Evolutionary conservation across 2,888 invertebrate genomes (phyloP), one percentile per base, ranked within the genome.

Genomic region (Nomada goodeniana): DNA sequence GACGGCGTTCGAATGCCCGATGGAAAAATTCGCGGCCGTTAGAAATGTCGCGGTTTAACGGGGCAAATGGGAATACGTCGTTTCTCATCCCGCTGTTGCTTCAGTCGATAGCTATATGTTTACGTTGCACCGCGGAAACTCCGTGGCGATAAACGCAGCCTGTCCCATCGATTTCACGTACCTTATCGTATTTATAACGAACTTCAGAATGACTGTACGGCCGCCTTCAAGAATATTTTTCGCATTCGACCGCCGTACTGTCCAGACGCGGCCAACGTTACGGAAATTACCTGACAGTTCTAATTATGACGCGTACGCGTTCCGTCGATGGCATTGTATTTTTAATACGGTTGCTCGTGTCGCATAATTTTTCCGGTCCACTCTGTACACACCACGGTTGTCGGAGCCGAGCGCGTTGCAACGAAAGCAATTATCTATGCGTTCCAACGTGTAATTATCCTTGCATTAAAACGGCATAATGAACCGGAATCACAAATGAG

Each of bases 91-190:
- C 59, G 50, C 52, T 68, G 75, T 76, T 80, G 65, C 64, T 71
- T 57, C 63, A 63, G 67, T 71, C 80, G 63, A 76, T 82, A 74
- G 71, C 71, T 72, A 72, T 82, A 59, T 80, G 80, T 74, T 79
- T 74, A 61, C 80, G 59, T 44, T 65, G 65, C 15, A 11, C 23
- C 65, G 26, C 50, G 65, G 65, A 70, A 79, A 59, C 60, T 59
- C 29, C 63, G 44, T 26, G 20, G 68, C 20, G 10, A 67, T 59
- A 20, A 20, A 13, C 18, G 29, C 5, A n/a, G n/a, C 15, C 15
- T 2, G 23, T 29, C 55, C 18, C 26, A 18, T 42, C 47, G 55
- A 59, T 47, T 36, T 23, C 23, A 42, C 13, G 13, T 23, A 36
- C 4, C 47, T 55, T 53, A n/a, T 47, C 61, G 47, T 63, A 50